phyloP scores from a whole-genome alignment of 2,888 invertebrate species.

The Philaethria dido region DNA sequence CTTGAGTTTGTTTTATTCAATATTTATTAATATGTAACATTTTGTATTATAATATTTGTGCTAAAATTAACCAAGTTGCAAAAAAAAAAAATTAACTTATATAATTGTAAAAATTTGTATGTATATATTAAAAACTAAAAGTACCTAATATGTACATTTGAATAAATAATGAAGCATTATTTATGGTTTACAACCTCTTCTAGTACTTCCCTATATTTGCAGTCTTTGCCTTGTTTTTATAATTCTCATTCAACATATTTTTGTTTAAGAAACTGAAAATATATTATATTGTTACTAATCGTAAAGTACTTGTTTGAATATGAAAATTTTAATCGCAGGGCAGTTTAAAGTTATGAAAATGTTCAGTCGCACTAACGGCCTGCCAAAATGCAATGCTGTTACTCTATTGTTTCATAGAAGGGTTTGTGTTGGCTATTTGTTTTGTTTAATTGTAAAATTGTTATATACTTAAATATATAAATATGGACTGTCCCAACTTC shows the following conservation, averaged over 20 bases:
- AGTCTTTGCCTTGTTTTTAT: slow-evolving; percentile 2
- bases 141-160: slow-evolving; percentile 5
- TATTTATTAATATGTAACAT: not conserved
- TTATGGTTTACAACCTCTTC: slow-evolving; percentile 9
- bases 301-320: not conserved
- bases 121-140: slow-evolving; percentile 9
- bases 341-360: not conserved
- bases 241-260: not conserved
- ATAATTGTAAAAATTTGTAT: slow-evolving; percentile 26
- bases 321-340: not conserved
- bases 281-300: slow-evolving; percentile 2
- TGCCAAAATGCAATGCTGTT: slow-evolving; percentile 51
- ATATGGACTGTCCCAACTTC: slow-evolving; percentile 42
- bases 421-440: slow-evolving; percentile 83
- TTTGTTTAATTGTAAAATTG: slow-evolving; percentile 77
- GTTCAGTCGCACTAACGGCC: slow-evolving; percentile 13
- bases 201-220: not conserved
- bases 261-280: slow-evolving; percentile 1
- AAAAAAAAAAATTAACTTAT: not conserved
- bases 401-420: slow-evolving; percentile 63
- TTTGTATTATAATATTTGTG: slow-evolving; percentile 2
- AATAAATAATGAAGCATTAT: slow-evolving; percentile 11
- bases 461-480: slow-evolving; percentile 66
- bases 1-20: not conserved
- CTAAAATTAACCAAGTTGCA: slow-evolving; percentile 1